Evolutionary conservation across 2,113 vertebrate genomes (phyloP).

Genomic region (Grus americana): DNA sequence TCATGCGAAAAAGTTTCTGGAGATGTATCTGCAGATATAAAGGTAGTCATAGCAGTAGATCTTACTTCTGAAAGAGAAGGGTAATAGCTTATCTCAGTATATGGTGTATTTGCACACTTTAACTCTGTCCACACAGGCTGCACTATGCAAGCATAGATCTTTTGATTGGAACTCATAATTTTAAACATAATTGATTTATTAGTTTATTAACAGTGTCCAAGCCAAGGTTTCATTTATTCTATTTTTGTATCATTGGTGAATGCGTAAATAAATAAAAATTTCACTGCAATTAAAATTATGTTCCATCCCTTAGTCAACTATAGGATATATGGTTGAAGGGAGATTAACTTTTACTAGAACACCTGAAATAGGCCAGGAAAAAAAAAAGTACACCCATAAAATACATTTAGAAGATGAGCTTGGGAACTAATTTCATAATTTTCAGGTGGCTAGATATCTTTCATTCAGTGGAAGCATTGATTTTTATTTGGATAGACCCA

Average conservation of each 20-base stretch:
- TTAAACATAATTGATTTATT: not conserved
- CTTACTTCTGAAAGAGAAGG: not conserved
- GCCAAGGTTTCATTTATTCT: not conserved
- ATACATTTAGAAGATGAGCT: not conserved
- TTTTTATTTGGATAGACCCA: not conserved
- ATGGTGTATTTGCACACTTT: not conserved
- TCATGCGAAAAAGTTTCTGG: not conserved
- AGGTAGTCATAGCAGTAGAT: not conserved
- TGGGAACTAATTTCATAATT: not conserved
- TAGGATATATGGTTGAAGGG: not conserved
- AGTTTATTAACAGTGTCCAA: not conserved
- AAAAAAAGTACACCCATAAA: not conserved
- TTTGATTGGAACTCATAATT: not conserved
- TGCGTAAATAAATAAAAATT: not conserved
- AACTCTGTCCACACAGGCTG: not conserved
- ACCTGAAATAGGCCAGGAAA: not conserved
- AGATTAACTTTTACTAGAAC: not conserved
- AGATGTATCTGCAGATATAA: not conserved
- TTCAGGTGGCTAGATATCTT: not conserved
- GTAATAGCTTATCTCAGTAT: not conserved
- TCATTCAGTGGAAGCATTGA: not conserved
- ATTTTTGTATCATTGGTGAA: not conserved
- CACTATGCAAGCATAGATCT: rapidly evolving
- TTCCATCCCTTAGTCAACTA: not conserved
- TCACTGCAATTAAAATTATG: not conserved